Conservation (phyloP, 2,113 vertebrate genomes). For the Microtus pennsylvanicus region DNA sequence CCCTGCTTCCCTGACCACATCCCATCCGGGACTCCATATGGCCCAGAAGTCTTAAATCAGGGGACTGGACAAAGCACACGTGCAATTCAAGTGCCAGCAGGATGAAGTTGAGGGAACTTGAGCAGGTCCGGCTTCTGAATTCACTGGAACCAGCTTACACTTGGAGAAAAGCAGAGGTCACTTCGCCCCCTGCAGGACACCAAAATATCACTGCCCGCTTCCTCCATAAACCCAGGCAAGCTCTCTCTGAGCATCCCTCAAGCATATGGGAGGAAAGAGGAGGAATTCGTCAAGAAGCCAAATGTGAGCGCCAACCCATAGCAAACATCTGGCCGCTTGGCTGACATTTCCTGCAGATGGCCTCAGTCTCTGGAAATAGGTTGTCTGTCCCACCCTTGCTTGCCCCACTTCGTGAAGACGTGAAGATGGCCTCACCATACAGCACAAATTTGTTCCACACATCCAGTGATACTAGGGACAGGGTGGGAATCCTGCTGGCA, state of each 20-base stretch:
- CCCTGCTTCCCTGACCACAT: not conserved
- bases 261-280: conserved; percentile 56
- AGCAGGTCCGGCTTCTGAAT: not conserved
- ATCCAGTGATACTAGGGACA: not conserved
- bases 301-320: conserved; percentile 53
- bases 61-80: not conserved
- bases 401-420: not conserved
- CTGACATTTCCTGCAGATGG: conserved; percentile 68
- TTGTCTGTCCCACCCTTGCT: conserved; percentile 22
- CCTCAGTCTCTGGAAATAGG: conserved; percentile 58
- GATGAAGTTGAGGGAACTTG: not conserved
- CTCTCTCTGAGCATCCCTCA: conserved; percentile 24
- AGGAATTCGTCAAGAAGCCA: conserved; percentile 65
- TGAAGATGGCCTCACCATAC: not conserved
- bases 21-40: not conserved
- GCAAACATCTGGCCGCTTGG: conserved; percentile 74
- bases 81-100: not conserved
- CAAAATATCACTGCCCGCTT: conserved; percentile 26
- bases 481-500: not conserved
- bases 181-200: conserved; percentile 77
- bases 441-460: not conserved
- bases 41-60: not conserved
- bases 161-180: conserved; percentile 57
- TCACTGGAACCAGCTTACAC: not conserved
- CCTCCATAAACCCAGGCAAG: not conserved